A percentile compares a stretch with the other conserved stretches of the same genome.
These are phyloP conservation scores for Smithornis capensis DNA, from an alignment of 2,113 vertebrate genomes.

Conservation along the genomic window DNA sequence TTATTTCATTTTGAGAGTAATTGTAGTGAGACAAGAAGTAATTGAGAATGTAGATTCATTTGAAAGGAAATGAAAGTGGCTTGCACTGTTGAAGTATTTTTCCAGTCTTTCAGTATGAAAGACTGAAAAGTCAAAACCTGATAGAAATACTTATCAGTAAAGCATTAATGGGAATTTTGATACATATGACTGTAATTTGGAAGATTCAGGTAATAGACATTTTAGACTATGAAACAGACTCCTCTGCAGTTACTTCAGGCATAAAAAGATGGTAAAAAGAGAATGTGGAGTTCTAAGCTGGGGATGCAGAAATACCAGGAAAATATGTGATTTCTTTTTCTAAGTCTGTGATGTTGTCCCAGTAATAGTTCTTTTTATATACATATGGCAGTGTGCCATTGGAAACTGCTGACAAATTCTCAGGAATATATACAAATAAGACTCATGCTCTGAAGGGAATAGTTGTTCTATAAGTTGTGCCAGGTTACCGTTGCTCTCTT, in stretches of 20 bases:
- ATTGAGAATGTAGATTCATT: conserved; percentile 5
- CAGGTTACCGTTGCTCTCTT: neutral
- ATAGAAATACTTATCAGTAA: neutral
- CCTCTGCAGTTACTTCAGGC: neutral
- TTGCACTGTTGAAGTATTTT: neutral
- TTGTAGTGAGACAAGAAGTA: conserved; percentile 1
- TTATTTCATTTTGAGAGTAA: conserved; percentile 1
- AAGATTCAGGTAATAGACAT: neutral
- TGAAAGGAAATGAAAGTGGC: neutral
- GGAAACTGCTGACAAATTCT: neutral
- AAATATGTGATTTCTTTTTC: neutral
- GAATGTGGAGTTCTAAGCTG: neutral
- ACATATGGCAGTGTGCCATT: neutral
- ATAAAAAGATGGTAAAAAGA: neutral
- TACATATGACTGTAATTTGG: neutral
- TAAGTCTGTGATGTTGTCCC: neutral
- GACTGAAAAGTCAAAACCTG: neutral
- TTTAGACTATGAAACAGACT: neutral
- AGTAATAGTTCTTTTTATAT: neutral
- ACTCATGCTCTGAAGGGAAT: neutral
- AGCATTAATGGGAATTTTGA: neutral
- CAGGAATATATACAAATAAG: neutral
- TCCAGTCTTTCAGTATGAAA: neutral
- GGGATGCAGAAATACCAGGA: neutral
- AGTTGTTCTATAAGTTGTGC: neutral